A percentile compares a stretch with the other conserved stretches of the same genome.
These are phyloP conservation scores for Stenichneumon culpator DNA, from an alignment of 2,888 invertebrate species.

Conservation along the genomic window DNA sequence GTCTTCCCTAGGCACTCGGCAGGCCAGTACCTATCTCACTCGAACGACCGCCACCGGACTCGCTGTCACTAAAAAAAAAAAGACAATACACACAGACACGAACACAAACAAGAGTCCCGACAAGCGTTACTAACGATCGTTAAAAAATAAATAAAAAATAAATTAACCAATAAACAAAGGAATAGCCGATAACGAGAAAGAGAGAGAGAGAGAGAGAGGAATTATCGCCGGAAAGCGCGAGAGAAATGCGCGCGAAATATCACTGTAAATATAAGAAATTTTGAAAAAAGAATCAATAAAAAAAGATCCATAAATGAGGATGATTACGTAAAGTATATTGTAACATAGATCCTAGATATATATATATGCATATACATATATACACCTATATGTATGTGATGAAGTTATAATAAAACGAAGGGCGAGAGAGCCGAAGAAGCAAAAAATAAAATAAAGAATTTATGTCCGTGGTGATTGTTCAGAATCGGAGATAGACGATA, in stretches of 20 bases:
- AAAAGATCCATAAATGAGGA: constrained; percentile 29
- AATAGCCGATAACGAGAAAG: constrained; percentile 1
- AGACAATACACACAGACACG: constrained; percentile 10
- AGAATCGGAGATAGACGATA: neutral
- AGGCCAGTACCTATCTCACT: constrained; percentile 75
- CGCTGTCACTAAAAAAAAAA: constrained; percentile 47
- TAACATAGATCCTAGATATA: constrained; percentile 36
- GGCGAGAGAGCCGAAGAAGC: neutral
- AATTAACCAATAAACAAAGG: constrained; percentile 24
- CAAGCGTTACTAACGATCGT: constrained; percentile 28
- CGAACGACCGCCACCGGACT: constrained; percentile 54
- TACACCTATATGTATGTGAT: constrained; percentile 14
- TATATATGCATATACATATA: constrained; percentile 3
- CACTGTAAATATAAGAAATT: constrained; percentile 33
- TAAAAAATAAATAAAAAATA: constrained; percentile 23
- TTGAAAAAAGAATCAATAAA: neutral
- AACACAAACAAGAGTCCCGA: constrained; percentile 50
- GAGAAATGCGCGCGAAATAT: constrained; percentile 45
- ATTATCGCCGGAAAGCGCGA: constrained; percentile 12
- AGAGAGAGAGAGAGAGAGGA: constrained; percentile 8
- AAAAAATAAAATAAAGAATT: neutral
- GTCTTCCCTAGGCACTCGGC: constrained; percentile 84
- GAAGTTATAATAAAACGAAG: neutral
- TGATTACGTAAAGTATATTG: constrained; percentile 18
- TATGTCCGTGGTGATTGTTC: neutral